Base-by-base conservation (phyloP, 2,113 vertebrate species). In the Melanerpes formicivorus region DNA sequence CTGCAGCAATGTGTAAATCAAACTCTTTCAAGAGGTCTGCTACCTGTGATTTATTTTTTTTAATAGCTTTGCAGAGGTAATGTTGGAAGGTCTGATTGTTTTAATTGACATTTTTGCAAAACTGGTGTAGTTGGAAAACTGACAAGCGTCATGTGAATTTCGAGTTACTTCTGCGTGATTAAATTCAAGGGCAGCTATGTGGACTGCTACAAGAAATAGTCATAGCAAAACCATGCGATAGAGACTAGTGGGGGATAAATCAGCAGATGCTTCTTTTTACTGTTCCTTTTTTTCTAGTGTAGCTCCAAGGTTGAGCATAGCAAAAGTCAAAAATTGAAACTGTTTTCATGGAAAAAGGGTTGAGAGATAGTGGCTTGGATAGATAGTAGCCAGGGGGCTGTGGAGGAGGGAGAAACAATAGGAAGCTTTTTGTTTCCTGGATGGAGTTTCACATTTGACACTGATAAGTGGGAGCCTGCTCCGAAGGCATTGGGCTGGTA, bases 341-440 rank as follows among this genome's bases (percentile, higher is more conserved):
- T 11, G 2, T 73, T 73, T 37, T 23, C 14, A 18, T 13, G 65
- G 44, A 50, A 78, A 59, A 80, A 83, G 48, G 62, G 30, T 87
- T 76, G 80, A 37, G 52, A 17, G 67, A 12, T 76, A 58, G 1
- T n/a, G 34, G 27, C 77, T 46, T 69, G 66, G 67, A 69, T 25
- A 25, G 44, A 26, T 77, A 54, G 65, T 60, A 71, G 37, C 32
- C 60, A 54, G 30, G 46, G 90, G 78, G 52, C 48, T 67, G n/a
- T 18, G 11, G 37, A 73, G 55, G 70, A 48, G 26, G 23, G 40
- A 88, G 78, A 87, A 93, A 87, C 90, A 86, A 48, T 67, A 62
- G 76, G 91, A 95, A 94, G 87, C 52, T 76, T 84, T 91, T 84
- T 0, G 14, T 59, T 95, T 94, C 71, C 95, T 84, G 71, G 63